A percentile compares a stretch with the other conserved stretches of the same genome.
Conservation (phyloP, 2,888 invertebrate genomes). For the Hemithea aestivaria region DNA sequence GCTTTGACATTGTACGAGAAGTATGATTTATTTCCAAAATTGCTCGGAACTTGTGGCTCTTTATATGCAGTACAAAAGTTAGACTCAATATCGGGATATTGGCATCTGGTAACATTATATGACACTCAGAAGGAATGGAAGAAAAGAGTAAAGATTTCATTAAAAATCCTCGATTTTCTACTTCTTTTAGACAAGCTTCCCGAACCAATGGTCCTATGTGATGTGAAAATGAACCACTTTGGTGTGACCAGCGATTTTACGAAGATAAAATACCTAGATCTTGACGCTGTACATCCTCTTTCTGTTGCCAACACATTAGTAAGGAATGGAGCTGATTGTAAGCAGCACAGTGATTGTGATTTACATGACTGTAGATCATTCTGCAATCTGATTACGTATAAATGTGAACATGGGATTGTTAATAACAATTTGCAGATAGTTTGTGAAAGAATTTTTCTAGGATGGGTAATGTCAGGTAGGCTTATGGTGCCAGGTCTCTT, state of each 20-base stretch:
- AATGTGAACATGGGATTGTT: slow-evolving; percentile 75
- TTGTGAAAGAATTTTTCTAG: slow-evolving; percentile 82
- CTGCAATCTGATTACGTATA: slow-evolving; percentile 72
- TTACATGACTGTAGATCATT: slow-evolving; percentile 82
- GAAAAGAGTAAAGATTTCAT: slow-evolving; percentile 72
- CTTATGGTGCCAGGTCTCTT: slow-evolving; percentile 80
- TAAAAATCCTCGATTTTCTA: slow-evolving; percentile 81
- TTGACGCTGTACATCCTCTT: slow-evolving; percentile 81
- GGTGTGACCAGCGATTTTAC: slow-evolving; percentile 74
- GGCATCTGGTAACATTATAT: slow-evolving; percentile 69
- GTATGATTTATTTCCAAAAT: slow-evolving; percentile 81
- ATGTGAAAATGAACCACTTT: slow-evolving; percentile 83
- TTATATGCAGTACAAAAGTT: slow-evolving; percentile 83
- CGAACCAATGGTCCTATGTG: slow-evolving; percentile 83
- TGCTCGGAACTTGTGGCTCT: slow-evolving; percentile 83
- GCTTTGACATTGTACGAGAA: slow-evolving; percentile 79
- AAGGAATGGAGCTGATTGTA: slow-evolving; percentile 68
- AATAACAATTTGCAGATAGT: slow-evolving; percentile 84
- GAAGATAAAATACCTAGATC: slow-evolving; percentile 81
- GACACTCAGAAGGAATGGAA: slow-evolving; percentile 79
- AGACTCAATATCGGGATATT: slow-evolving; percentile 73
- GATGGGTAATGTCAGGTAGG: slow-evolving; percentile 80
- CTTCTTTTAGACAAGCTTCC: slow-evolving; percentile 79
- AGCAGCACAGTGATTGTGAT: slow-evolving; percentile 81
- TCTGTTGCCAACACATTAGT: slow-evolving; percentile 71